Conservation (phyloP, 2,888 invertebrate species). For the Smittia sp. region DNA sequence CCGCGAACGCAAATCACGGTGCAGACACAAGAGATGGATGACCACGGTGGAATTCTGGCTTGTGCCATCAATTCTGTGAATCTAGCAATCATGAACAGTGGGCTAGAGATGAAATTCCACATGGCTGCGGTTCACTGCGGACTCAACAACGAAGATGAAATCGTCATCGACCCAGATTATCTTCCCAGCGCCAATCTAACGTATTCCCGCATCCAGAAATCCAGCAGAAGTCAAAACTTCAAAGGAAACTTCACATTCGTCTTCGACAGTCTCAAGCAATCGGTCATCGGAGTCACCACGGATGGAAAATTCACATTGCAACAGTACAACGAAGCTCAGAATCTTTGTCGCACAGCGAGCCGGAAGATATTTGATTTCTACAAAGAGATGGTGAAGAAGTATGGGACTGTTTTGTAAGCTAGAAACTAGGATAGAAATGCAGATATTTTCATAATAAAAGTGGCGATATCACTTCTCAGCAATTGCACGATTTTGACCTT, state of each 20-base stretch:
- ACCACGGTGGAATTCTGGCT: constrained; percentile 76
- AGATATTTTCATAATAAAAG: too few species aligned
- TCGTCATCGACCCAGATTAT: constrained; percentile 64
- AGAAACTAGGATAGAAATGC: too few species aligned
- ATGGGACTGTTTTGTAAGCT: constrained; percentile 49
- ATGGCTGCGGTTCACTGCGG: constrained; percentile 77
- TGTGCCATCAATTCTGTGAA: constrained; percentile 80
- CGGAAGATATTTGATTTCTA: constrained; percentile 71
- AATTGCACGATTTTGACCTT: too few species aligned
- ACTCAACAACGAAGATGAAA: constrained; percentile 60
- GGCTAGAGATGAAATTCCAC: constrained; percentile 77
- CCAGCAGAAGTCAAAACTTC: constrained; percentile 53
- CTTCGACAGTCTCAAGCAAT: constrained; percentile 65
- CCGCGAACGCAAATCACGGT: constrained; percentile 77
- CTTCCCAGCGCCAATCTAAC: constrained; percentile 48
- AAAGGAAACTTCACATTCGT: constrained; percentile 69
- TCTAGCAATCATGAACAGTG: constrained; percentile 77
- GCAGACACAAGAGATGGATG: constrained; percentile 82
- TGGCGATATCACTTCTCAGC: too few species aligned
- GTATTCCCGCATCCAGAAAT: constrained; percentile 46
- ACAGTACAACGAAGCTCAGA: constrained; percentile 65
- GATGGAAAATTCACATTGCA: constrained; percentile 66
- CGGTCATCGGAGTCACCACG: constrained; percentile 64
- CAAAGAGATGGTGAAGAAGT: constrained; percentile 61
- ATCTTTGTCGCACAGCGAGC: constrained; percentile 65